Evolutionary conservation across 1,140 invertebrate genomes (phyloP).

Genomic region (Dendrolimus kikuchii): DNA sequence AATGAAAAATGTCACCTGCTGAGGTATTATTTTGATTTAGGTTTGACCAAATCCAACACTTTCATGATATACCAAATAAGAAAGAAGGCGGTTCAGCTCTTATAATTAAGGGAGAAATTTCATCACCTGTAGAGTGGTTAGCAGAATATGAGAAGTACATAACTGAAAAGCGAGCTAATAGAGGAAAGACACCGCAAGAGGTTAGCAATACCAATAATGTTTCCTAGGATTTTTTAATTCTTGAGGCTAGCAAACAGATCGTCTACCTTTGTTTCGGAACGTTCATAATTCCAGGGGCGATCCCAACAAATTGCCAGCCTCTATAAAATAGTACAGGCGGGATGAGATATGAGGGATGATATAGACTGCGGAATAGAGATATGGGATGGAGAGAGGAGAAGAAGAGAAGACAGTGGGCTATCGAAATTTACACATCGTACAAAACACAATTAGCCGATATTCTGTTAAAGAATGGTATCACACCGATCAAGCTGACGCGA

Average conservation of each 20-base stretch:
- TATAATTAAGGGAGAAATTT: constrained; percentile 37
- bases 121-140: constrained; percentile 38
- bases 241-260: not conserved
- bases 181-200: constrained; percentile 36
- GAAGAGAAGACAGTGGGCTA: too few species aligned
- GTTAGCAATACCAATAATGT: constrained; percentile 15
- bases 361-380: too few species aligned
- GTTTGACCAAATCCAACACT: constrained; percentile 32
- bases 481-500: too few species aligned
- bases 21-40: constrained; percentile 12
- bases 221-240: not conserved
- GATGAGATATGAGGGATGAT: too few species aligned
- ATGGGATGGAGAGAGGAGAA: too few species aligned
- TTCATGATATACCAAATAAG: constrained; percentile 39
- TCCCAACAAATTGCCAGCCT: too few species aligned
- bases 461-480: too few species aligned
- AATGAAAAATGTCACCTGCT: not conserved
- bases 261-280: not conserved
- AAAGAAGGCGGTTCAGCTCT: constrained; percentile 27
- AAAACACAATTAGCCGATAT: too few species aligned
- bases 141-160: constrained; percentile 30
- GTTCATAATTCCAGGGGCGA: not conserved
- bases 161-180: constrained; percentile 31
- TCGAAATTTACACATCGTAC: too few species aligned
- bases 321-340: too few species aligned